Evolutionary conservation across 2,113 vertebrate species (phyloP), one percentile per base, ranked within the genome.

Genomic region (Xiphophorus hellerii): DNA sequence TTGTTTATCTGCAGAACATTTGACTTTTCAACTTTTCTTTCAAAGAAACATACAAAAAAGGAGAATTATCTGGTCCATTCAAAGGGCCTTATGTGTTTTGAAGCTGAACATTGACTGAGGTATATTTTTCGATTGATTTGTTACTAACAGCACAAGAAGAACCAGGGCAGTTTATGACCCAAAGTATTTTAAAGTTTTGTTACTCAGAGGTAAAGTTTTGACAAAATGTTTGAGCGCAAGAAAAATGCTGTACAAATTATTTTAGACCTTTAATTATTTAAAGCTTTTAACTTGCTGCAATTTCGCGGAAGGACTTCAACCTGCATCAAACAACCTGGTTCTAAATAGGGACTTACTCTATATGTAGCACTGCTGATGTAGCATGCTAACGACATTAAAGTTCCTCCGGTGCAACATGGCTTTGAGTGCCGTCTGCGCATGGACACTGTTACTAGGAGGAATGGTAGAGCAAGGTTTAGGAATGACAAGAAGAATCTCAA

Each of bases 61-160:
- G 70, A 42, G 44, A 66, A 62, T 30, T 12, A 6, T 33, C 33
- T 12, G 73, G 51, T 73, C 76, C 1, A 54, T 77, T 73, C 25
- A 25, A 58, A 25, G 25, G 25, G 51, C 51, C n/a, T 72, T n/a
- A 63, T 48, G 71, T 33, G 0, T 66, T 61, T 44, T 65, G 25
- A 15, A 20, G 29, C 11, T 6, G 39, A 28, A 61, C 9, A 65
- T 69, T 60, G 31, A 10, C 51, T 25, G 5, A 58, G 51, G 5
- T 58, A n/a, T 77, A 64, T 71, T 80, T 85, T 80, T 88, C 33
- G 66, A 83, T 42, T 68, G 75, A 78, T 51, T 63, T 28, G 27
- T 69, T 66, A 35, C 15, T 25, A n/a, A 67, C 28, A 51, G 67
- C 71, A 27, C 22, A 20, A 39, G 39, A 69, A 69, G 22, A 78